A percentile compares a stretch with the other conserved stretches of the same genome.
Conservation (phyloP, 2,113 vertebrate species). For the Saguinus imperator region DNA sequence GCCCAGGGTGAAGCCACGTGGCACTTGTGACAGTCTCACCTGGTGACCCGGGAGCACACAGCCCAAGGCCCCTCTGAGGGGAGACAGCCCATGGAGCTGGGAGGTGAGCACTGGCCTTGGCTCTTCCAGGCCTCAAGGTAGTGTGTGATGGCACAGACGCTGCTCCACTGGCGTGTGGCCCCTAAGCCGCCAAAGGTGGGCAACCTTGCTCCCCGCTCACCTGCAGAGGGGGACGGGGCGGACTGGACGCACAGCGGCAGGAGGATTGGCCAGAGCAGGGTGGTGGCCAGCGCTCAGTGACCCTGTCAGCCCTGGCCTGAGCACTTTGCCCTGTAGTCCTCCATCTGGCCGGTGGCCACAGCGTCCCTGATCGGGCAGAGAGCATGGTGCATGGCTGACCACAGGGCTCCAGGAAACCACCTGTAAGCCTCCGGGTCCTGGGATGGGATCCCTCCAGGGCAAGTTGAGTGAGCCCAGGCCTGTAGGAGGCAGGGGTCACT, state of each 20-base stretch:
- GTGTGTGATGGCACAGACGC: too few relatives aligned
- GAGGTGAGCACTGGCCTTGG: background rate
- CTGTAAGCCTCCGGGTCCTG: accelerated
- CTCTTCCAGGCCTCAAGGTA: background rate
- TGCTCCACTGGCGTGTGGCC: background rate
- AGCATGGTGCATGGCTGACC: accelerated
- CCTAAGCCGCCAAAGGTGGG: background rate
- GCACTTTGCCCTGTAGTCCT: accelerated
- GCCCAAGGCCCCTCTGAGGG: background rate
- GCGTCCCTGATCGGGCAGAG: accelerated
- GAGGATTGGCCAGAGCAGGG: background rate
- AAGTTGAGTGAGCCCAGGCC: too few relatives aligned
- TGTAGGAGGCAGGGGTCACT: background rate
- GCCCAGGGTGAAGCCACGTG: background rate
- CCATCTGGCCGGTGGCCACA: background rate
- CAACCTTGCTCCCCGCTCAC: background rate
- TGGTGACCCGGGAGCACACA: background rate
- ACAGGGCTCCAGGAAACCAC: background rate
- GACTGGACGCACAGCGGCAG: background rate
- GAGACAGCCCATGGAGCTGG: too few relatives aligned
- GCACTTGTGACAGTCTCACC: too few relatives aligned
- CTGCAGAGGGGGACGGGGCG: background rate
- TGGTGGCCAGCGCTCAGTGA: accelerated
- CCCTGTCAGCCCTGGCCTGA: background rate
- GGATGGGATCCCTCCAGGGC: too few relatives aligned